These are phyloP conservation scores for Palythoa grandiflora DNA, from an alignment of 92 coral and sea anemone genomes.

Conservation along the genomic window DNA sequence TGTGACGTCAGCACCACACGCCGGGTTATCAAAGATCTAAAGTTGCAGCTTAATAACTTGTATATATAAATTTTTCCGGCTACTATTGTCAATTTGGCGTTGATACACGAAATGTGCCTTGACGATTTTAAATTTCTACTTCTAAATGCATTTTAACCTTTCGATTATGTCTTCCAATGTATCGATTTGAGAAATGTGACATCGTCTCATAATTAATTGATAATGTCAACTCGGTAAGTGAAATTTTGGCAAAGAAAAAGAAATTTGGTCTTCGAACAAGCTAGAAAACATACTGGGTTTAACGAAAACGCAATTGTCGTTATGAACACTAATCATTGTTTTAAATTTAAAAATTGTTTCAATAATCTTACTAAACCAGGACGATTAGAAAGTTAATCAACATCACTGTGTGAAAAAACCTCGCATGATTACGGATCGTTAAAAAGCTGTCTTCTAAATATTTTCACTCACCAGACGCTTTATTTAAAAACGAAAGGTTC, in stretches of 20 bases:
- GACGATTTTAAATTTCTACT: conserved; percentile 13
- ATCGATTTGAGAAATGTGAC: background rate
- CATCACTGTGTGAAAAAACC: conserved; percentile 28
- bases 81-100: conserved; percentile 19
- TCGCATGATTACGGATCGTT: background rate
- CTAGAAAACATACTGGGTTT: conserved; percentile 1
- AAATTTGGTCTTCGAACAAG: background rate
- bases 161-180: conserved; percentile 11
- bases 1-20: conserved; percentile 19
- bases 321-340: background rate
- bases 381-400: conserved; percentile 11
- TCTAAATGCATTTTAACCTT: conserved; percentile 1
- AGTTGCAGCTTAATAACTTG: conserved; percentile 23
- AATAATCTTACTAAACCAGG: conserved; percentile 18
- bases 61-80: conserved; percentile 3
- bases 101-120: conserved; percentile 17
- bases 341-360: conserved; percentile 21
- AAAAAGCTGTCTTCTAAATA: conserved; percentile 4
- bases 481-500: background rate
- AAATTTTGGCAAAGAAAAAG: conserved; percentile 12
- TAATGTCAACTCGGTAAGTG: conserved; percentile 15
- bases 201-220: conserved; percentile 29
- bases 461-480: background rate
- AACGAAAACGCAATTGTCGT: background rate
- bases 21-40: background rate